Conservation (phyloP, 2,113 vertebrate species). For the Perca fluviatilis region DNA sequence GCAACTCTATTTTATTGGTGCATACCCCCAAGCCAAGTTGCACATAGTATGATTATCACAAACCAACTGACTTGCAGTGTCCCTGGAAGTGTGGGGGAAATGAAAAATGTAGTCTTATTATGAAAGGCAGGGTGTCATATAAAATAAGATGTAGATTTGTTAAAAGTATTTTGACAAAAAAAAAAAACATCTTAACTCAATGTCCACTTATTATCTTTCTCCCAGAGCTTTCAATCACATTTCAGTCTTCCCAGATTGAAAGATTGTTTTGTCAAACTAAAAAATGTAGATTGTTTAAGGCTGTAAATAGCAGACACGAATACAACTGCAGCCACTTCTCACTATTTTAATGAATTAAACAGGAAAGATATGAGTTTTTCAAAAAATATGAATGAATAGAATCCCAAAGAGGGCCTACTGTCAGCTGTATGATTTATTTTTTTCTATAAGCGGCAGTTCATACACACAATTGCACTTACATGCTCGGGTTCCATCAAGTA, state of each 20-base stretch:
- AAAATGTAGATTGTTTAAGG: background rate
- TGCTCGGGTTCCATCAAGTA: conserved; percentile 21
- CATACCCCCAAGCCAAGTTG: no score
- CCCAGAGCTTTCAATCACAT: no score
- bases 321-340: no score
- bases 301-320: background rate
- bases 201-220: background rate
- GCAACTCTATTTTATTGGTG: no score
- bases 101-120: no score
- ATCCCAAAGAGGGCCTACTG: background rate
- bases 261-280: background rate
- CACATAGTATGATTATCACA: no score
- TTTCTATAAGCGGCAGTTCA: background rate
- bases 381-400: background rate
- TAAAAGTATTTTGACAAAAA: no score
- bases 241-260: background rate
- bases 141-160: no score
- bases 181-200: background rate
- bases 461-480: conserved; percentile 18
- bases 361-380: background rate
- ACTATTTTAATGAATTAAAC: background rate
- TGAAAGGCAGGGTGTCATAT: no score
- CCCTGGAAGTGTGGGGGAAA: no score
- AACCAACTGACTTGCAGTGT: no score
- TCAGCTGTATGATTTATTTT: no score